These are phyloP conservation scores for Accipiter badius DNA, from an alignment of 2,797 vertebrate species.

Conservation along the genomic window DNA sequence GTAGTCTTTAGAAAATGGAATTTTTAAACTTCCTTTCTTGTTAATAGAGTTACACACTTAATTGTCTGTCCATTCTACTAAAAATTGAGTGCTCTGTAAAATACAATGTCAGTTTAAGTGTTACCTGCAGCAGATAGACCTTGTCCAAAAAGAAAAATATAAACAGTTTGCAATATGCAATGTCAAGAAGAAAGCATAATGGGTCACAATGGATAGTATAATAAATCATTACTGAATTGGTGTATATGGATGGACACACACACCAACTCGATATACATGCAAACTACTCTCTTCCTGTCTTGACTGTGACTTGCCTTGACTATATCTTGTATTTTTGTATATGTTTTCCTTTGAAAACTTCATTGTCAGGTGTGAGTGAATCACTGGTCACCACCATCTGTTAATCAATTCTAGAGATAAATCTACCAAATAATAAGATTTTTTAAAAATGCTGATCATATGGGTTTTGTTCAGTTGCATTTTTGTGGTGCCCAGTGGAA, in stretches of 20 bases:
- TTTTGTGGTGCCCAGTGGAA: neutral
- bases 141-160: neutral
- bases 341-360: neutral
- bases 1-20: neutral
- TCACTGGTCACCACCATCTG: neutral
- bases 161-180: neutral
- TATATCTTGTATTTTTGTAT: neutral
- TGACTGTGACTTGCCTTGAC: neutral
- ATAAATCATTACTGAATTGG: neutral
- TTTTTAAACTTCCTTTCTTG: conserved; percentile 10
- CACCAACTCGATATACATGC: neutral
- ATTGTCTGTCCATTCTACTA: conserved; percentile 21
- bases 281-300: neutral
- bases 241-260: neutral
- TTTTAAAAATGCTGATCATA: neutral
- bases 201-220: neutral
- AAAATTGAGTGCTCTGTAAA: conserved; percentile 37
- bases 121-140: neutral
- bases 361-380: neutral
- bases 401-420: neutral
- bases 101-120: conserved; percentile 10
- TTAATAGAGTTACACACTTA: conserved; percentile 3
- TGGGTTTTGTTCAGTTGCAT: neutral
- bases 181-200: neutral
- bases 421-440: neutral